Conservation (phyloP, 2,113 vertebrate species). For the Alethe castanea region DNA sequence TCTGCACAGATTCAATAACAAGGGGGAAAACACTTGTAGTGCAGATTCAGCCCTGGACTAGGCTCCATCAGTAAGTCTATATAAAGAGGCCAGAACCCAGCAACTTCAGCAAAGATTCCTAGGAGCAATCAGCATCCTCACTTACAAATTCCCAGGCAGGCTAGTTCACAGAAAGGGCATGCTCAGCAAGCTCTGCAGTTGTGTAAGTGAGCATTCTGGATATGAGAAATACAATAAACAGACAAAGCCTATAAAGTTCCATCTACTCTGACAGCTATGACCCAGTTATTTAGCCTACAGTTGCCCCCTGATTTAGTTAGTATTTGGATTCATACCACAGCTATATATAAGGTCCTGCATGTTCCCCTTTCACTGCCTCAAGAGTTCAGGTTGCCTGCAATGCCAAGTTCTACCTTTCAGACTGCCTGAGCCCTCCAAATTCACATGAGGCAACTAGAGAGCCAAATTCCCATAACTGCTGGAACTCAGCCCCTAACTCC, state of each 20-base stretch:
- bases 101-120: constrained; percentile 24
- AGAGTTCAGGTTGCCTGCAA: not conserved
- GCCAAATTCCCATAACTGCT: not conserved
- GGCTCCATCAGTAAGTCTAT: not conserved
- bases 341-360: not conserved
- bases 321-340: not conserved
- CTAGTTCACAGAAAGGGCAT: not conserved
- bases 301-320: not conserved
- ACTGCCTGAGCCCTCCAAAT: not conserved
- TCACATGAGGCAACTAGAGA: not conserved
- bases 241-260: not conserved
- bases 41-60: not conserved
- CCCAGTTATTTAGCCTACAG: not conserved
- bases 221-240: not conserved
- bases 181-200: not conserved
- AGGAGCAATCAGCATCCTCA: not conserved
- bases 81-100: not conserved
- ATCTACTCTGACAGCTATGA: not conserved
- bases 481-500: not conserved
- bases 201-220: not conserved
- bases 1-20: not conserved
- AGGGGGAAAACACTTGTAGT: not conserved
- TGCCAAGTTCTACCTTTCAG: not conserved
- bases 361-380: not conserved
- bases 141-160: not conserved